phyloP scores from a whole-genome alignment of 2,797 vertebrate genomes.

The Diglossa cyanea region DNA sequence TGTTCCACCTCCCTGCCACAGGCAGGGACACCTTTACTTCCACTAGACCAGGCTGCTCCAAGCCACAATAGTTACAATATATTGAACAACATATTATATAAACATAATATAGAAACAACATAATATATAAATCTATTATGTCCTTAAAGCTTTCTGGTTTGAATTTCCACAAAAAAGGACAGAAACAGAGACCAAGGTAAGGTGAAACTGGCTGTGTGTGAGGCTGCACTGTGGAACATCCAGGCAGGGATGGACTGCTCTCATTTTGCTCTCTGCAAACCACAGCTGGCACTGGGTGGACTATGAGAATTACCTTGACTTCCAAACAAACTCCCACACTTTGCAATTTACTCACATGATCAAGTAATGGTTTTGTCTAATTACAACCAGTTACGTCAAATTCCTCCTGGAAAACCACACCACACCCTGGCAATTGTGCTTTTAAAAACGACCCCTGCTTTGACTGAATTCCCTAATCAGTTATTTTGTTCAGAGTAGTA shows the following conservation, averaged over 20 bases:
- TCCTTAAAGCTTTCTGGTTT: background rate
- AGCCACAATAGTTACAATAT: background rate
- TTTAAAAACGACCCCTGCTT: background rate
- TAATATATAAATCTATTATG: background rate
- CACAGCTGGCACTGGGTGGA: background rate
- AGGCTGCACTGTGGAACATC: background rate
- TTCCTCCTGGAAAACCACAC: background rate
- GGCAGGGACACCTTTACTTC: background rate
- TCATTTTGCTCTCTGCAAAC: background rate
- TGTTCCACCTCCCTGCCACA: background rate
- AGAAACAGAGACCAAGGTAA: background rate
- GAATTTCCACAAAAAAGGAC: background rate
- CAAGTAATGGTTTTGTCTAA: background rate
- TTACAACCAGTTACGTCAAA: background rate
- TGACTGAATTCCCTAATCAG: background rate
- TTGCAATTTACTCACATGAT: background rate
- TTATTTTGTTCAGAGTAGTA: background rate
- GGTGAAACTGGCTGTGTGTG: background rate
- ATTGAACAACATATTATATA: background rate
- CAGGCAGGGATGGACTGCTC: background rate
- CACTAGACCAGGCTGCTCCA: background rate
- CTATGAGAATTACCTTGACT: background rate
- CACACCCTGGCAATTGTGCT: background rate
- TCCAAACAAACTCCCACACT: background rate
- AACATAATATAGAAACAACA: background rate